These are phyloP conservation scores for Ormia ochracea DNA, from an alignment of 2,888 invertebrate genomes.

Conservation along the genomic window DNA sequence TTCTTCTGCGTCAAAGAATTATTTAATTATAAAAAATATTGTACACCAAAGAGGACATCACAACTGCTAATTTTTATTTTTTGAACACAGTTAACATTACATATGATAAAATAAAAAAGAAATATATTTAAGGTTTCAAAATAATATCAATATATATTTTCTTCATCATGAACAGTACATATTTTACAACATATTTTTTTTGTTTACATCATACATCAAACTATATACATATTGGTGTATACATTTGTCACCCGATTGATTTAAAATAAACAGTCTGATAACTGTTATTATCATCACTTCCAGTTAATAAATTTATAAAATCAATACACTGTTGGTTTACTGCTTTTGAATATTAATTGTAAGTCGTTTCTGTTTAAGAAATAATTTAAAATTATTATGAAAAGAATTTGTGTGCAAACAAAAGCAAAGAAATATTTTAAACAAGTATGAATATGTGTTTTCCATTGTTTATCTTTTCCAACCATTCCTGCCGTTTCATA, in stretches of 20 bases:
- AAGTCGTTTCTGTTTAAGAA: slow-evolving; percentile 68
- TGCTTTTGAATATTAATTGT: slow-evolving; percentile 68
- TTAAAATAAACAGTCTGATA: neutral
- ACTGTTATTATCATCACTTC: neutral
- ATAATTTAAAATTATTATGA: slow-evolving; percentile 67
- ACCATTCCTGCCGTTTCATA: slow-evolving; percentile 62
- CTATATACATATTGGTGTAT: neutral
- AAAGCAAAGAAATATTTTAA: slow-evolving; percentile 69
- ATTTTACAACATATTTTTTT: slow-evolving; percentile 14
- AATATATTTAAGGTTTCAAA: neutral
- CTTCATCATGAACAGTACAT: slow-evolving; percentile 7
- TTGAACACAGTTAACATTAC: neutral
- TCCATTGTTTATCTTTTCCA: slow-evolving; percentile 66
- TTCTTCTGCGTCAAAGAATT: neutral
- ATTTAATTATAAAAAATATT: neutral
- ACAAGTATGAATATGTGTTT: slow-evolving; percentile 65
- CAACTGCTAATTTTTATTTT: slow-evolving; percentile 19
- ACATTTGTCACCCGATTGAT: neutral
- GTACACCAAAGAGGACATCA: slow-evolving; percentile 42
- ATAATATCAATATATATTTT: neutral
- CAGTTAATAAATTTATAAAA: neutral
- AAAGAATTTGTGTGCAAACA: slow-evolving; percentile 66
- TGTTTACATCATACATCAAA: neutral
- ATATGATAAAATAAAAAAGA: no score
- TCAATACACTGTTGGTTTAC: slow-evolving; percentile 67